Evolutionary conservation across 1,140 invertebrate species (phyloP), one percentile per base, ranked within the genome.

Genomic region (Listronotus bonariensis): DNA sequence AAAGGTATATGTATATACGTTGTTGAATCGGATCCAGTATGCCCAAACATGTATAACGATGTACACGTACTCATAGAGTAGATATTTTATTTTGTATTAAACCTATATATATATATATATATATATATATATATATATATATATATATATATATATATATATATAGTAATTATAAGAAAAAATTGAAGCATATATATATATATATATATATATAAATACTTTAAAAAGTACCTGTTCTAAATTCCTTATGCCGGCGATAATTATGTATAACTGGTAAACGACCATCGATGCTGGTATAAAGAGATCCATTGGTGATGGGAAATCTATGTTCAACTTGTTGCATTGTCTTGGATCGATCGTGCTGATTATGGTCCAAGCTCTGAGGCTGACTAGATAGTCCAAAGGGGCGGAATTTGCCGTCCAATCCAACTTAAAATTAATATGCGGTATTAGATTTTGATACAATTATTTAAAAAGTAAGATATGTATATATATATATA

Each of bases 231-330:
- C 73, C 67, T 65, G 67, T 70, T 68, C 59, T 66, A 34, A 66
- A 66, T 58, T 78, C 74, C 65, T 77, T 78, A 40, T 80, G 76
- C 65, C 81, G 68, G 48, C 80, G 64, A 65, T 81, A 81, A 67
- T 81, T 80, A 59, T 80, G 80, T 4, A 81, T 77, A 20, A 81
- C 76, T 9, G 80, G 79, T 40, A 80, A 64, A 53, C 80, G 61
- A 20, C 80, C 80, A 68, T 81, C 80, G 18, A 82, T 76, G 52
- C 80, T 81, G 10, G 81, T 80, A 68, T 84, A 84, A 34, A 83
- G 77, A 40, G 85, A 86, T 40, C 85, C 85, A 74, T 87, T 87
- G 11, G 85, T 86, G 45, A 87, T 79, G 8, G 85, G 85, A 70
- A 87, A 87, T 64, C 84, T 83, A 14, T 81, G 76, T 12, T 82